Base-by-base conservation (phyloP, 2,888 invertebrate species). In the Acanthosoma haemorrhoidale region DNA sequence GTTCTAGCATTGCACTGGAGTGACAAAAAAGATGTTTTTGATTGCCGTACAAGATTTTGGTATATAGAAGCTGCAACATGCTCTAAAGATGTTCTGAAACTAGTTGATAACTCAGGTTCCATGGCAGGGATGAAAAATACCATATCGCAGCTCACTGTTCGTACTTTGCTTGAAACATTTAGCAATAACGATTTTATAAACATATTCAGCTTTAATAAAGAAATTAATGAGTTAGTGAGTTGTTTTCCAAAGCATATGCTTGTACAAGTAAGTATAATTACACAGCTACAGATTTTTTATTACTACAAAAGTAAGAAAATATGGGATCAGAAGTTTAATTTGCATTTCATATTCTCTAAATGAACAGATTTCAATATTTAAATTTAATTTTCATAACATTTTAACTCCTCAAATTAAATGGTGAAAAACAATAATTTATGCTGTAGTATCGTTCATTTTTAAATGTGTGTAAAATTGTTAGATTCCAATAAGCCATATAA, bases 141-240 rank as follows among this genome's bases (percentile, higher is more conserved):
- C 71, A 88, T 90, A 57, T 96, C 94, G 13, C 87, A 89, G 76
- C 88, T 91, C 77, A 97, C 97, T 1, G 89, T 97, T 21, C 85
- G 87, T 71, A 90, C 91, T 41, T 88, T 99, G 71, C 81, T 99
- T 76, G 93, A 95, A 73, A 98, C 99, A 0, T 86, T 99, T 61
- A 96, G 95, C 6, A 97, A 98, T 79, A 97, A 99, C 80, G 99
- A 99, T 80, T 97, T 91, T 79, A 92, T 99, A 70, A 97, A 96
- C 77, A 90, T 99, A 31, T 88, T 93, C 76, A 87, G 88, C 78
- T 92, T 93, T 75, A 87, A 88, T 43, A 84, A 84, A 25, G 78
- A 81, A 0, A 87, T 90, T 0, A 79, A 84, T 6, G 89, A 90
- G 76, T 85, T 94, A 4, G 91, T 96, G 29, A 84, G 86, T 0